Evolutionary conservation across 1,140 invertebrate genomes (phyloP).

Genomic region (Drosophila pectinifera): DNA sequence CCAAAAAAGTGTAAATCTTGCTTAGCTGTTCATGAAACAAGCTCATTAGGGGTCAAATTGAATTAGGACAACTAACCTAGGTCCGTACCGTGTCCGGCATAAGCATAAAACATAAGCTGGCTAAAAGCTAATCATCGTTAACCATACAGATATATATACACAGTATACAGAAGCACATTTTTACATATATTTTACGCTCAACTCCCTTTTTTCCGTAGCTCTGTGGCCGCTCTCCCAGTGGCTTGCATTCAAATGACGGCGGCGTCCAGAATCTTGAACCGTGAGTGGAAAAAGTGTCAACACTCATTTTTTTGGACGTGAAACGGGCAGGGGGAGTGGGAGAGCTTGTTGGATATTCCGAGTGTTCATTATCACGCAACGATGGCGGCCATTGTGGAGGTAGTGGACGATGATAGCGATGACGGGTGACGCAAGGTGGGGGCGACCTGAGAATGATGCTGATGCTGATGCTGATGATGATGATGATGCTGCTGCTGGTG

Average conservation of each 20-base stretch:
- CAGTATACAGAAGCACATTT: constrained; percentile 49
- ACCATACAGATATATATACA: constrained; percentile 49
- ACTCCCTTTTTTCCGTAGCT: constrained; percentile 12
- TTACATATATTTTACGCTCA: constrained; percentile 19
- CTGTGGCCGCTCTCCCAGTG: neutral
- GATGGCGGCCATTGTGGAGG: constrained; percentile 70
- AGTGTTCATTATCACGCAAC: constrained; percentile 74
- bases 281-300: constrained; percentile 53
- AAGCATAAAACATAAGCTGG: constrained; percentile 42
- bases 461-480: constrained; percentile 40
- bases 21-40: neutral
- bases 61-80: constrained; percentile 26
- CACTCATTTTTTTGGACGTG: constrained; percentile 36
- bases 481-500: constrained; percentile 24
- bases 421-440: constrained; percentile 24
- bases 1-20: neutral
- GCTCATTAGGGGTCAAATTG: constrained; percentile 25
- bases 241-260: constrained; percentile 21
- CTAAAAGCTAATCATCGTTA: constrained; percentile 55
- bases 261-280: constrained; percentile 40
- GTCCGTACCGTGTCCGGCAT: constrained; percentile 22
- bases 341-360: constrained; percentile 31
- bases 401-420: constrained; percentile 32
- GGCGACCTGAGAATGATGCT: constrained; percentile 38
- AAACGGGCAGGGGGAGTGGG: neutral